Evolutionary conservation across 2,888 invertebrate genomes (phyloP), one percentile per base, ranked within the genome.

Genomic region (Entomobrya proxima): DNA sequence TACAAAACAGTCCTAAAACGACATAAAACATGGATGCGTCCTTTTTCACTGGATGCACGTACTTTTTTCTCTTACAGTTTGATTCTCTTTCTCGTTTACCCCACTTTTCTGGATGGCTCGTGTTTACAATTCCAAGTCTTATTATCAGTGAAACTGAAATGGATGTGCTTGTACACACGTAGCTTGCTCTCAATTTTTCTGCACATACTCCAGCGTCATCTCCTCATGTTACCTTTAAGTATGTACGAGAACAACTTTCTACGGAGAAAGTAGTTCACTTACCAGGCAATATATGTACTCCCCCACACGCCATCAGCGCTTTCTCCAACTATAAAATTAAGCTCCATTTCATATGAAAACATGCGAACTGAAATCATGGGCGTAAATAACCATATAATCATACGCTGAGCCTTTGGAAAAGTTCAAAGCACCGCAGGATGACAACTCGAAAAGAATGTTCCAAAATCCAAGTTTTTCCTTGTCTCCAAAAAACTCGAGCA

Each of bases 141-240:
- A 69, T 40, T 27, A 44, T 27, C 27, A 13, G 21, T 21, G 37
- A 18, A 67, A n/a, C n/a, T n/a, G n/a, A n/a, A n/a, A n/a, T n/a
- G n/a, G n/a, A 67, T 67, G 40, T 5, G 11, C 18, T 67, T 40
- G 18, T 21, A 2, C 24, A 2, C 18, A 50, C 30, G 0, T 52
- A 32, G 18, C 1, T 30, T 75, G 44, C 61, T 78, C 30, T n/a
- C 35, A 32, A 35, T 58, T 78, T 78, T 32, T 40, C 78, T 3
- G 47, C 15, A 35, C 58, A 78, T 50, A 84, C 84, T 84, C 78
- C 72, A 84, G 84, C 84, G 84, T 78, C 84, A 84, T 84, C 84
- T 84, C 84, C 84, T 84, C 84, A 84, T 72, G 84, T 61, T 84
- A 35, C 44, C 52, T 40, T 79, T 69, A 84, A 84, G 78, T 58